Evolutionary conservation across 64 coral and sea anemone genomes (phyloP), one percentile per base, ranked within the genome.

Genomic region (Pachyseris speciosa): DNA sequence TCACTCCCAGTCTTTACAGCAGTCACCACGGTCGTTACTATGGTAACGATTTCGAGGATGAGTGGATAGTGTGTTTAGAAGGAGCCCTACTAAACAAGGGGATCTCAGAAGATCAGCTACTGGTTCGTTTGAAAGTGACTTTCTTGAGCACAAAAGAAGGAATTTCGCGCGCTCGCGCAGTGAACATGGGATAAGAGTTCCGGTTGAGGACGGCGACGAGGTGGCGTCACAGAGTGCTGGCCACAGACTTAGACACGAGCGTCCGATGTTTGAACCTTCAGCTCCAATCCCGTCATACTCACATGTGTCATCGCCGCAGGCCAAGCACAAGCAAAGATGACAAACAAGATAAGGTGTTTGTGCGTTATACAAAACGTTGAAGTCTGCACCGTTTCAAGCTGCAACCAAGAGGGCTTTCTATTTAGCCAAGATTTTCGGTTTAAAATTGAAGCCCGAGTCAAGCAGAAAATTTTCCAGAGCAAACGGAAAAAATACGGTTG

Each of bases 201-300:
- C 3, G 22, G 40, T 52, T 22, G 22, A 80, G 13, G 76, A 26
- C 4, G 39, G 22, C 24, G 33, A 80, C 19, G 76, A 61, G 4
- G 31, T 80, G 20, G 39, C 30, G 22, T 39, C 76, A 60, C 50
- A 80, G 32, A 80, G 51, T 17, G 51, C 53, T 39, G 30, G 51
- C 25, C 52, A 57, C 52, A 38, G 51, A 61, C 34, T 33, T 2
- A 61, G 51, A 61, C 11, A 80, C 32, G 76, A 80, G 32, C 52
- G 52, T 2, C 76, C 76, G 7, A 25, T 80, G 76, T 80, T 80
- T 37, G 76, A 80, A 38, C 76, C 76, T 12, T 60, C 50, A 22
- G 33, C 76, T 10, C 76, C 76, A n/a, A 61, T 80, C 33, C 76
- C 76, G 0, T 60, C 76, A 5, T 80, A 80, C 51, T 80, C 75